These are phyloP conservation scores for Myiagra hebetior DNA, from an alignment of 2,113 vertebrate species.

Conservation along the genomic window DNA sequence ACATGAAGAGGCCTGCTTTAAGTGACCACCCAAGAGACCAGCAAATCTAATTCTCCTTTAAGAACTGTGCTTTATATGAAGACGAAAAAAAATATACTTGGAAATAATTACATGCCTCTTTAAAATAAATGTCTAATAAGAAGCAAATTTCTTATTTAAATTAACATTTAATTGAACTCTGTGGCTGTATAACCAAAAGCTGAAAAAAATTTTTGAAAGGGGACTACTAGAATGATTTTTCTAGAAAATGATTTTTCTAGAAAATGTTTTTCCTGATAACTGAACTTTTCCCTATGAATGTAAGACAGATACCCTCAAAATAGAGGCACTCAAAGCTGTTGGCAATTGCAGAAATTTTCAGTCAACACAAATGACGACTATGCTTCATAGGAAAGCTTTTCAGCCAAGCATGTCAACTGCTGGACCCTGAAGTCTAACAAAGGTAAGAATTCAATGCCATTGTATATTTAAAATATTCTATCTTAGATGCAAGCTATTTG, in stretches of 20 bases:
- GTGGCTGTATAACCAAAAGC: not conserved
- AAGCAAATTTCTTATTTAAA: not conserved
- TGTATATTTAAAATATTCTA: not conserved
- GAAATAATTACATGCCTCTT: not conserved
- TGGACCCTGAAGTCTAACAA: not conserved
- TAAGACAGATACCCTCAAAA: not conserved
- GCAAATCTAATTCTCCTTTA: not conserved
- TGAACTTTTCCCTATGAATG: not conserved
- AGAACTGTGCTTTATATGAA: not conserved
- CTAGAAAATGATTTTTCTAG: not conserved
- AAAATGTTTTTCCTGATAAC: not conserved
- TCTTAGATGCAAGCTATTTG: not conserved
- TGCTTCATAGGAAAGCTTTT: not conserved
- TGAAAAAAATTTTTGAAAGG: not conserved
- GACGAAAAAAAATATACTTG: not conserved
- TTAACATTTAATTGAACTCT: not conserved
- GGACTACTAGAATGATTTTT: not conserved
- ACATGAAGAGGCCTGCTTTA: not conserved
- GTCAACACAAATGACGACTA: not conserved
- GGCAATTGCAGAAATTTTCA: not conserved
- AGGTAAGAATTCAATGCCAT: not conserved
- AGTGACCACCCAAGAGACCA: slow-evolving; percentile 1
- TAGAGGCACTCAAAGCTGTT: not conserved
- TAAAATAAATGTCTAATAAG: not conserved
- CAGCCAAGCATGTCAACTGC: not conserved